phyloP scores from a whole-genome alignment of 2,797 vertebrate genomes.

The Chlorospingus semifuscus region DNA sequence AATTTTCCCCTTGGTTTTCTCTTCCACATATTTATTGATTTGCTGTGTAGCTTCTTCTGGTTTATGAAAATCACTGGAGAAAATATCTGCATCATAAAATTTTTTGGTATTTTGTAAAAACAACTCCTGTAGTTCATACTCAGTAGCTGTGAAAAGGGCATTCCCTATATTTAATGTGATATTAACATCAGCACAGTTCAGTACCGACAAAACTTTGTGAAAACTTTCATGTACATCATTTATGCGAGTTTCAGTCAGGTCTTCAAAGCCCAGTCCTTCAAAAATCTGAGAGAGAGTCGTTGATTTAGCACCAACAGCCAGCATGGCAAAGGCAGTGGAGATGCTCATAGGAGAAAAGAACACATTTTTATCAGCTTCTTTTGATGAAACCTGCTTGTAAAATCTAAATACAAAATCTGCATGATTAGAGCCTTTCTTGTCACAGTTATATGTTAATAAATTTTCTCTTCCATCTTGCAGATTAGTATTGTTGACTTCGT shows the following conservation, averaged over 20 bases:
- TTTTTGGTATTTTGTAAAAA: conserved; percentile 74
- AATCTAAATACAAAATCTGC: conserved; percentile 78
- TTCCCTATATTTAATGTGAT: conserved; percentile 73
- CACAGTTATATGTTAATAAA: neutral
- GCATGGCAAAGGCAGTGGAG: conserved; percentile 81
- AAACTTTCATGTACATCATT: conserved; percentile 78
- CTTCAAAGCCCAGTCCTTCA: conserved; percentile 67
- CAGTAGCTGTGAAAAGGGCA: conserved; percentile 76
- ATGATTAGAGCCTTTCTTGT: neutral
- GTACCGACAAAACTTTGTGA: conserved; percentile 62
- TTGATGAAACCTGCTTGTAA: conserved; percentile 73
- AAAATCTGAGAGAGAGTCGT: conserved; percentile 41
- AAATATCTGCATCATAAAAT: conserved; percentile 72
- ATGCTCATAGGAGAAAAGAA: conserved; percentile 88
- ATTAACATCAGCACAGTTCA: conserved; percentile 43
- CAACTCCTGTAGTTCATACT: conserved; percentile 54
- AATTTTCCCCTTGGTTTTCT: conserved; percentile 85
- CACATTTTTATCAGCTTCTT: conserved; percentile 76
- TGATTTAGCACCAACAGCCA: conserved; percentile 78
- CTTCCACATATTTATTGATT: conserved; percentile 81
- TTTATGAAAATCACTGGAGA: conserved; percentile 75
- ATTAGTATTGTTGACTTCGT: neutral
- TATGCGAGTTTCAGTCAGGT: conserved; percentile 49
- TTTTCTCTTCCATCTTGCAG: neutral
- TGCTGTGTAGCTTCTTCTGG: conserved; percentile 55